Evolutionary conservation across 2,888 invertebrate species (phyloP).

Genomic region (Cerastoderma edule): DNA sequence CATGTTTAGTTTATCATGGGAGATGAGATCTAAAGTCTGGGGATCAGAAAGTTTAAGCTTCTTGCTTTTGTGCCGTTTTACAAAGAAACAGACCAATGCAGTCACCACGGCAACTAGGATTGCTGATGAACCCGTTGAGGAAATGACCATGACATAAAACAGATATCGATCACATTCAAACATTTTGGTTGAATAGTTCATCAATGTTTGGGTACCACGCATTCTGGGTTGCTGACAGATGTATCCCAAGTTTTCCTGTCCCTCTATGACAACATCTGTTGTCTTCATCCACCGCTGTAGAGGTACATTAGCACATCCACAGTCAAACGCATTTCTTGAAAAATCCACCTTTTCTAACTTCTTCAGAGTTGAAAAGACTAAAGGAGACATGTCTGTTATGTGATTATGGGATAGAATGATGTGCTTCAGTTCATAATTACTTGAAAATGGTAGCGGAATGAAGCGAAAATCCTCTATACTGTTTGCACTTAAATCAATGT

Average conservation of each 20-base stretch:
- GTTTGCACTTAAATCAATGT: conserved; percentile 73
- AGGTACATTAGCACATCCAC: conserved; percentile 74
- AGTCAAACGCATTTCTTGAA: conserved; percentile 75
- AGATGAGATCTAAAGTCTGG: conserved; percentile 33
- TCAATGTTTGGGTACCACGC: conserved; percentile 67
- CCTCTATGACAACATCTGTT: conserved; percentile 55
- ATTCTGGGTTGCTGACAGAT: conserved; percentile 68
- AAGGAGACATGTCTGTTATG: conserved; percentile 59
- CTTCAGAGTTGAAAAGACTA: conserved; percentile 62
- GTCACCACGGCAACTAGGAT: conserved; percentile 64
- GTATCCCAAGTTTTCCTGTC: conserved; percentile 67
- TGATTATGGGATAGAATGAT: conserved; percentile 69
- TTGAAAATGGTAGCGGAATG: conserved; percentile 58
- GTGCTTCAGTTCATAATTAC: conserved; percentile 60
- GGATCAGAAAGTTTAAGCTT: conserved; percentile 21
- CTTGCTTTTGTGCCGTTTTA: conserved; percentile 54
- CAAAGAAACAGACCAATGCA: conserved; percentile 65
- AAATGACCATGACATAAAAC: conserved; percentile 70
- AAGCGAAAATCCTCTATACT: conserved; percentile 63
- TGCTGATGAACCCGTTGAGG: conserved; percentile 62
- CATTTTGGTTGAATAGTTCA: conserved; percentile 65
- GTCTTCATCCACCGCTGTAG: conserved; percentile 73
- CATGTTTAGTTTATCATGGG: conserved; percentile 33
- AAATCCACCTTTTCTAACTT: conserved; percentile 71
- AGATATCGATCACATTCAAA: conserved; percentile 74